phyloP scores from a whole-genome alignment of 2,888 invertebrate genomes.

The Drosophila mimetica region DNA sequence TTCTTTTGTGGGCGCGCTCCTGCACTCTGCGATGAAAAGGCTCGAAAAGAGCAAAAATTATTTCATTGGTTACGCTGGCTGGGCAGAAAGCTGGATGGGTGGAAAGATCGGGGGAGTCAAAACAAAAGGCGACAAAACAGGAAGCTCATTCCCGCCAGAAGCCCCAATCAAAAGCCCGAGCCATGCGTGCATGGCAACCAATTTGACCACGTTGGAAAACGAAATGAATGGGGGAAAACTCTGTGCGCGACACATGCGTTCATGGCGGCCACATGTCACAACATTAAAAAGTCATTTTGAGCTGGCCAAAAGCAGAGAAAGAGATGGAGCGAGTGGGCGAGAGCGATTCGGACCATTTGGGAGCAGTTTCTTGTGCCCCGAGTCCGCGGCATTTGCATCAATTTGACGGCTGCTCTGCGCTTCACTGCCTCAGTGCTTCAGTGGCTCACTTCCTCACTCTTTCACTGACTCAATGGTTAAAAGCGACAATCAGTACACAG shows the following conservation, averaged over 20 bases:
- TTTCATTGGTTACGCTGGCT: conserved; percentile 42
- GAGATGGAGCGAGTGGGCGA: background rate
- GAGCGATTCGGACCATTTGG: conserved; percentile 27
- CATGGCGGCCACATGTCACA: conserved; percentile 28
- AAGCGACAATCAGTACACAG: conserved; percentile 6
- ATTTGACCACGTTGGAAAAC: conserved; percentile 12
- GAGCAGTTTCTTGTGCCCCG: conserved; percentile 29
- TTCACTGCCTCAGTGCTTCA: conserved; percentile 37
- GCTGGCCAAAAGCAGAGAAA: conserved; percentile 14
- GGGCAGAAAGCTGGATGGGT: conserved; percentile 11
- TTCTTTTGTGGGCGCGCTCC: conserved; percentile 26
- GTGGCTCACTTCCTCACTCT: conserved; percentile 16
- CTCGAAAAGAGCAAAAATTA: conserved; percentile 36
- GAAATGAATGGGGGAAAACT: conserved; percentile 5
- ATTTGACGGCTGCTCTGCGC: conserved; percentile 45
- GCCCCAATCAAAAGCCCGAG: conserved; percentile 28
- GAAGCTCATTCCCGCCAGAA: conserved; percentile 21
- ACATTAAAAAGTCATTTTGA: conserved; percentile 41
- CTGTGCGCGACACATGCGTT: conserved; percentile 23
- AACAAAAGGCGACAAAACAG: conserved; percentile 44
- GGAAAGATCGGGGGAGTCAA: conserved; percentile 3
- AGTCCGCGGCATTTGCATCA: conserved; percentile 34
- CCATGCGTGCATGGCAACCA: conserved; percentile 41
- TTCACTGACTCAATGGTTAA: background rate
- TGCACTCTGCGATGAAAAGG: conserved; percentile 19